phyloP scores from a whole-genome alignment of 2,888 invertebrate species.

The Dasysyrphus albostriatus region DNA sequence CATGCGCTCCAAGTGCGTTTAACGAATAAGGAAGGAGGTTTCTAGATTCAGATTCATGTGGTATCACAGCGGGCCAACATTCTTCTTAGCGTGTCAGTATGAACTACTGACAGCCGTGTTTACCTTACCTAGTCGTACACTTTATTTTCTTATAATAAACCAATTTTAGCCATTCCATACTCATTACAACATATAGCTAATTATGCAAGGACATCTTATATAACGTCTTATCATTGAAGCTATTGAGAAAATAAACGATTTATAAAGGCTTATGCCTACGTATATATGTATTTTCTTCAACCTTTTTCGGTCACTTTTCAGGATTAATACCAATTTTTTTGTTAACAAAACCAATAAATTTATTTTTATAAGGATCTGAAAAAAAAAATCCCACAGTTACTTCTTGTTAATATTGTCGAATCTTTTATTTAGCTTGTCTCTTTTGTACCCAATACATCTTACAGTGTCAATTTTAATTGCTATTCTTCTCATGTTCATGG shows the following conservation, averaged over 20 bases:
- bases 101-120: too few relatives aligned
- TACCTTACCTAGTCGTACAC: too few relatives aligned
- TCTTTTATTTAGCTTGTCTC: not conserved
- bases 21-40: too few relatives aligned
- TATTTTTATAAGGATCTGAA: slow-evolving; percentile 1
- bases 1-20: too few relatives aligned
- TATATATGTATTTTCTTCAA: not conserved
- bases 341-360: slow-evolving; percentile 24
- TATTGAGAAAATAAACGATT: not conserved
- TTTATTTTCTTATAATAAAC: too few relatives aligned
- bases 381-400: slow-evolving; percentile 6
- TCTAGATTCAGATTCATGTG: too few relatives aligned
- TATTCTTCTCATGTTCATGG: slow-evolving; percentile 48
- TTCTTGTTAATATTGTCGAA: slow-evolving; percentile 35
- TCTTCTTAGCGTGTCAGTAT: too few relatives aligned
- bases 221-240: too few relatives aligned
- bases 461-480: slow-evolving; percentile 52
- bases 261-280: not conserved
- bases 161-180: too few relatives aligned
- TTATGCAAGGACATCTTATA: not conserved
- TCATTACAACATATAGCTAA: not conserved
- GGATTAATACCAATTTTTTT: slow-evolving; percentile 17
- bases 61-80: too few relatives aligned
- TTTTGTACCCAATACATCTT: slow-evolving; percentile 4
- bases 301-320: not conserved